Percentiles rank a stretch among this genome's conserved stretches.
These are phyloP conservation scores for Eucidaris tribuloides DNA, from an alignment of 35 echinoderm and acorn worm species.

Conservation along the genomic window DNA sequence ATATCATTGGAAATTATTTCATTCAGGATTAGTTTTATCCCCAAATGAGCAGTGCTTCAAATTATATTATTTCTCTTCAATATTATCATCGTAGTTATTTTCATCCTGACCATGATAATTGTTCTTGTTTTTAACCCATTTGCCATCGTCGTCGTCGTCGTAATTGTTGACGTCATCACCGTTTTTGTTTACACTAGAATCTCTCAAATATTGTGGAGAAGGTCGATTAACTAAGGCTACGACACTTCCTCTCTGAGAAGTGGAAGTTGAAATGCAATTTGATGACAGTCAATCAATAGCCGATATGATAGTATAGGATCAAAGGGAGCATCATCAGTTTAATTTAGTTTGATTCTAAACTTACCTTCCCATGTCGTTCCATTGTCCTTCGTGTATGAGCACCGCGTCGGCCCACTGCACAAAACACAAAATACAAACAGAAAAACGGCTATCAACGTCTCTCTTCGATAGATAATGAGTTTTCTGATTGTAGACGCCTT, in stretches of 20 bases:
- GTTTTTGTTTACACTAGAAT: no score
- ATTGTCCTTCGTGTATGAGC: slow-evolving; percentile 67
- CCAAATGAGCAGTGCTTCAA: no score
- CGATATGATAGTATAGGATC: background rate
- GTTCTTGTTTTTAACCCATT: no score
- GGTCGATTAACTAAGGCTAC: background rate
- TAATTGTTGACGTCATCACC: no score
- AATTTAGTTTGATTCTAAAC: background rate
- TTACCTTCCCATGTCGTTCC: slow-evolving; percentile 81
- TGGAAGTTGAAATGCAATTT: background rate
- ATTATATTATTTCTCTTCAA: no score
- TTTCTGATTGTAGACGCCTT: background rate
- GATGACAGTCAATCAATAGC: background rate
- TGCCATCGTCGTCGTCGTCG: no score
- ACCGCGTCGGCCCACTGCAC: slow-evolving; percentile 77
- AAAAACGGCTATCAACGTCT: background rate
- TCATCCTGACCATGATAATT: no score
- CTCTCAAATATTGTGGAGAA: background rate
- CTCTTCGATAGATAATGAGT: background rate
- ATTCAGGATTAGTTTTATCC: no score
- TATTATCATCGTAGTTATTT: no score
- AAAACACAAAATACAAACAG: background rate
- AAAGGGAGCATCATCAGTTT: background rate
- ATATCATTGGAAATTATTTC: no score
- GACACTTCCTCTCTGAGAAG: background rate